These are phyloP conservation scores for Apeltes quadracus DNA, from an alignment of 2,113 vertebrate genomes.

Conservation along the genomic window DNA sequence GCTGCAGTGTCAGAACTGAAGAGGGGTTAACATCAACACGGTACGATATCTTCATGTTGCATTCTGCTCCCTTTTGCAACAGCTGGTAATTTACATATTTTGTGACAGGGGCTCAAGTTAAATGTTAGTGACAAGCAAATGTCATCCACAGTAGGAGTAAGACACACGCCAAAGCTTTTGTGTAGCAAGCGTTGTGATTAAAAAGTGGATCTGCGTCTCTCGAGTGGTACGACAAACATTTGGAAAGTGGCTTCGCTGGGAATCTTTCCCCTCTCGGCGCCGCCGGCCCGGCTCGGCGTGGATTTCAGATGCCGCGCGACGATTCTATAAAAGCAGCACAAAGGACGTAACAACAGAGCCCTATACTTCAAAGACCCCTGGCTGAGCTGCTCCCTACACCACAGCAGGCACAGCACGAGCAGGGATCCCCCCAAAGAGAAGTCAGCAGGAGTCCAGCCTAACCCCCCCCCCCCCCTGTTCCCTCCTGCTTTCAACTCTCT, in stretches of 20 bases:
- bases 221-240: conserved; percentile 38
- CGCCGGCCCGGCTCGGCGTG: not conserved
- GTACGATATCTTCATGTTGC: conserved; percentile 48
- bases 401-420: conserved; percentile 45
- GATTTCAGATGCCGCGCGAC: conserved; percentile 29
- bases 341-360: conserved; percentile 53
- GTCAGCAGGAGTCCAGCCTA: conserved; percentile 52
- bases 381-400: conserved; percentile 45
- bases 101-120: conserved; percentile 35
- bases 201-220: conserved; percentile 15
- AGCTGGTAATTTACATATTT: conserved; percentile 60
- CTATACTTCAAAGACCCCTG: conserved; percentile 61
- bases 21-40: conserved; percentile 53
- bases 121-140: conserved; percentile 46
- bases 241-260: conserved; percentile 16
- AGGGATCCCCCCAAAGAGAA: conserved; percentile 56
- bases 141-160: conserved; percentile 17
- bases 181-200: conserved; percentile 30
- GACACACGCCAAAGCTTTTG: conserved; percentile 17
- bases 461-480: conserved; percentile 13
- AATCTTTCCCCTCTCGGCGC: conserved; percentile 10
- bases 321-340: conserved; percentile 52
- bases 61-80: conserved; percentile 48
- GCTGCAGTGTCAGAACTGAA: conserved; percentile 38
- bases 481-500: conserved; percentile 46